These are phyloP conservation scores for Drosophila kurseongensis DNA, from an alignment of 1,140 invertebrate species.

Conservation along the genomic window DNA sequence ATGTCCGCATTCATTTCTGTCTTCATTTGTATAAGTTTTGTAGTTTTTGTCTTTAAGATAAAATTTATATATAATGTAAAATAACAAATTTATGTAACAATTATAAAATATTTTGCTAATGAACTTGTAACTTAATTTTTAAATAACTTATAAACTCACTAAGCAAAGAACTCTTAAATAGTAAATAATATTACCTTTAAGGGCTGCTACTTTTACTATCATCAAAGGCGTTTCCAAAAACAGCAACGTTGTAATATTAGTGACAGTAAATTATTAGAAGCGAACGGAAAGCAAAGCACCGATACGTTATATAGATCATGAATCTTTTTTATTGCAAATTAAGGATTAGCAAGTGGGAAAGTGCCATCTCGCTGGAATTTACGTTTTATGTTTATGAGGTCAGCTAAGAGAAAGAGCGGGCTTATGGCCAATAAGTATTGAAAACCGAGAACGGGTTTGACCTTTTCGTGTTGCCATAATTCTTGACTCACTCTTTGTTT, in stretches of 20 bases:
- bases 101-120: too few species aligned
- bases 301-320: constrained; percentile 25
- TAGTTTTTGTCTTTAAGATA: neutral
- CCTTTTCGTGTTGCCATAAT: constrained; percentile 50
- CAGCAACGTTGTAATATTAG: neutral
- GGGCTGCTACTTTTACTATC: neutral
- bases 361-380: constrained; percentile 34
- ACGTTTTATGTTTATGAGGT: constrained; percentile 34
- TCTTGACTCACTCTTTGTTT: constrained; percentile 44
- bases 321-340: constrained; percentile 53
- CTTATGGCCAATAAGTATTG: constrained; percentile 48
- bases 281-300: neutral
- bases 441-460: constrained; percentile 53
- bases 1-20: neutral
- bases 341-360: constrained; percentile 38
- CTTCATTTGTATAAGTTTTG: neutral
- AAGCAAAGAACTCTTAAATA: too few species aligned
- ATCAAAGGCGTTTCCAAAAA: neutral
- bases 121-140: too few species aligned
- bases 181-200: neutral
- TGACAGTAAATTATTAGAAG: constrained; percentile 7
- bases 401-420: neutral
- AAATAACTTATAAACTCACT: too few species aligned
- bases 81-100: too few species aligned
- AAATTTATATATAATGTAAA: neutral